phyloP scores from a whole-genome alignment of 2,797 vertebrate genomes.

The Orientallactaga sibirica region DNA sequence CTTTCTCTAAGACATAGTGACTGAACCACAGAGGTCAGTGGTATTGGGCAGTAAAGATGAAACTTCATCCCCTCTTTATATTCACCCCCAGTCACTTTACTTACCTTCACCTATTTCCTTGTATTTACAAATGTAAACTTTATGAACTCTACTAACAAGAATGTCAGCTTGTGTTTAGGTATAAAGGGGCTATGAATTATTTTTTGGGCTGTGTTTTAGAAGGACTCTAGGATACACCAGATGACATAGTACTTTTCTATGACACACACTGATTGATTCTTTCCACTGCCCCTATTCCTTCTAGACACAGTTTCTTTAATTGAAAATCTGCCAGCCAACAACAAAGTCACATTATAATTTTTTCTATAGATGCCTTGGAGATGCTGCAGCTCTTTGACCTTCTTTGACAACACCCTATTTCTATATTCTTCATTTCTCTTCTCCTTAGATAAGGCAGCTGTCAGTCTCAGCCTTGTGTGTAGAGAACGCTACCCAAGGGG shows the following conservation, averaged over 20 bases:
- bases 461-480: not conserved
- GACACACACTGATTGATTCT: not conserved
- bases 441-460: not conserved
- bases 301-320: conserved; percentile 7
- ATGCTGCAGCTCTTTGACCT: not conserved
- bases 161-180: not conserved
- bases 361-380: not conserved
- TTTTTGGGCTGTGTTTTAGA: not conserved
- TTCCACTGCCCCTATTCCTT: not conserved
- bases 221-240: not conserved
- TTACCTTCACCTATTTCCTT: conserved; percentile 56
- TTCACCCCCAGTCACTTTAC: not conserved
- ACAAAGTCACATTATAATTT: not conserved
- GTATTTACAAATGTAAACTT: conserved; percentile 19
- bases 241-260: not conserved
- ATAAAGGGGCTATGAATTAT: not conserved
- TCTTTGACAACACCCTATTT: not conserved
- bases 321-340: conserved; percentile 28
- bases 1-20: conserved; percentile 44
- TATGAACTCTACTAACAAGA: conserved; percentile 26
- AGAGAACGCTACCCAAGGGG: not conserved
- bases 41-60: not conserved
- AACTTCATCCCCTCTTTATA: conserved; percentile 41
- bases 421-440: not conserved
- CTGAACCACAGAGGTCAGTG: not conserved